A percentile compares a stretch with the other conserved stretches of the same genome.
Evolutionary conservation across 2,113 vertebrate species (phyloP).

Genomic region (Morone saxatilis): DNA sequence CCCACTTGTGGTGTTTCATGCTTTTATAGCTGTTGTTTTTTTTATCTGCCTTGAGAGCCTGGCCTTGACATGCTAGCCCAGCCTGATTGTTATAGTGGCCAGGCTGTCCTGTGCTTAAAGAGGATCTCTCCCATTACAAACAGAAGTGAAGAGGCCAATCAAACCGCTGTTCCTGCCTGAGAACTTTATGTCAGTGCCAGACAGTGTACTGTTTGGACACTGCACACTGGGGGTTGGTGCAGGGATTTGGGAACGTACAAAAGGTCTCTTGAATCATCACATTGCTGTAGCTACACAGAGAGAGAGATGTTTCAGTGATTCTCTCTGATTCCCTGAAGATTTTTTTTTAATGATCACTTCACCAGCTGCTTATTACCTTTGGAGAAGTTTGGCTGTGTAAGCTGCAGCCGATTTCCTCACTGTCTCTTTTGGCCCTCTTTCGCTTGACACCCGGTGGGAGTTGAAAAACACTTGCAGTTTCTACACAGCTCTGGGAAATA

Average conservation of each 20-base stretch:
- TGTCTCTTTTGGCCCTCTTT: conserved; percentile 43
- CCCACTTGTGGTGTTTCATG: conserved; percentile 21
- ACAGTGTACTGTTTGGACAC: conserved; percentile 65
- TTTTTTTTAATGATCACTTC: conserved; percentile 26
- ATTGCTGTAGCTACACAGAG: conserved; percentile 34
- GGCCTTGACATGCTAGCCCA: conserved; percentile 50
- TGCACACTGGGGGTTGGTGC: conserved; percentile 44
- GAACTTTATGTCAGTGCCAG: conserved; percentile 72
- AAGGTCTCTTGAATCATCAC: conserved; percentile 72
- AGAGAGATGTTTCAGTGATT: conserved; percentile 31
- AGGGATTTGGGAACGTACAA: conserved; percentile 69
- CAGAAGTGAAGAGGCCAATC: conserved; percentile 67
- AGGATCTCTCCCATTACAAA: conserved; percentile 66
- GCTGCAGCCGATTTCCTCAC: conserved; percentile 57
- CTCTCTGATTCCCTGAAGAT: conserved; percentile 8
- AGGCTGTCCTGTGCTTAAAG: conserved; percentile 58
- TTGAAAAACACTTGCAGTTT: conserved; percentile 71
- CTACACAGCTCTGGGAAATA: conserved; percentile 72
- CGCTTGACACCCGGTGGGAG: conserved; percentile 54
- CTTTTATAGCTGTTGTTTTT: conserved; percentile 2
- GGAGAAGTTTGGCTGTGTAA: conserved; percentile 21
- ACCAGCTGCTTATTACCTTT: conserved; percentile 39
- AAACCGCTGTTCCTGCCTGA: conserved; percentile 55
- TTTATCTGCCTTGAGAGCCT: conserved; percentile 7
- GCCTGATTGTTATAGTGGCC: conserved; percentile 53